phyloP scores from a whole-genome alignment of 2,797 vertebrate species.

The Oryzias dopingdopingensis region DNA sequence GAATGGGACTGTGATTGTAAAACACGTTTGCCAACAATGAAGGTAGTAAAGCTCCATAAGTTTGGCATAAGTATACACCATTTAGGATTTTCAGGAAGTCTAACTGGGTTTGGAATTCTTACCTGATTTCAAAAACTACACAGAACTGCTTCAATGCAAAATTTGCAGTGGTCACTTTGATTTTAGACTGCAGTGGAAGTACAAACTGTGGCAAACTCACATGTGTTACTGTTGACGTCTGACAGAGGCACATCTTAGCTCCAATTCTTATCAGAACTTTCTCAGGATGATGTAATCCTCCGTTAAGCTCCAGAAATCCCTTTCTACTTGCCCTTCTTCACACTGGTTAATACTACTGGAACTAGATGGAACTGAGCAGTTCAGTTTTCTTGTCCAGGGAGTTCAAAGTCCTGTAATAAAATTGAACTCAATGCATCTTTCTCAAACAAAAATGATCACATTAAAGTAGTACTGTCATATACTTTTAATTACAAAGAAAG shows the following conservation, averaged over 20 bases:
- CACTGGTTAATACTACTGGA: conserved; percentile 31
- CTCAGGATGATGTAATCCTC: conserved; percentile 51
- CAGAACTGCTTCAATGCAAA: no score
- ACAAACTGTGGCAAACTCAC: conserved; percentile 4
- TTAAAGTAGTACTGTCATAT: background rate
- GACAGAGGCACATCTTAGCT: conserved; percentile 30
- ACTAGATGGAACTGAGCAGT: conserved; percentile 2
- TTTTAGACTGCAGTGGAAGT: background rate
- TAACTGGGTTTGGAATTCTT: no score
- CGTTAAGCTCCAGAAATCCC: conserved; percentile 51
- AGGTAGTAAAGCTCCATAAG: no score
- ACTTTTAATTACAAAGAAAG: background rate
- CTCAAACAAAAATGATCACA: background rate
- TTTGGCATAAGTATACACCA: no score
- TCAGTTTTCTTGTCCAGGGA: background rate
- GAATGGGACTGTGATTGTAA: no score
- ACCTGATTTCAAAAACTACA: no score
- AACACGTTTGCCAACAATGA: no score
- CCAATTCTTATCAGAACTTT: conserved; percentile 44
- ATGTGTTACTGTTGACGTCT: conserved; percentile 18
- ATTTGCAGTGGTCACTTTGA: background rate
- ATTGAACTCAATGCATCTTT: conserved; percentile 5
- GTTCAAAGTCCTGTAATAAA: conserved; percentile 2
- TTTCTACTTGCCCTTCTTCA: conserved; percentile 33
- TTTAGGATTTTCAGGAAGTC: no score